Evolutionary conservation across 2,113 vertebrate species (phyloP), one percentile per base, ranked within the genome.

Genomic region (Sylvicapra grimmia): DNA sequence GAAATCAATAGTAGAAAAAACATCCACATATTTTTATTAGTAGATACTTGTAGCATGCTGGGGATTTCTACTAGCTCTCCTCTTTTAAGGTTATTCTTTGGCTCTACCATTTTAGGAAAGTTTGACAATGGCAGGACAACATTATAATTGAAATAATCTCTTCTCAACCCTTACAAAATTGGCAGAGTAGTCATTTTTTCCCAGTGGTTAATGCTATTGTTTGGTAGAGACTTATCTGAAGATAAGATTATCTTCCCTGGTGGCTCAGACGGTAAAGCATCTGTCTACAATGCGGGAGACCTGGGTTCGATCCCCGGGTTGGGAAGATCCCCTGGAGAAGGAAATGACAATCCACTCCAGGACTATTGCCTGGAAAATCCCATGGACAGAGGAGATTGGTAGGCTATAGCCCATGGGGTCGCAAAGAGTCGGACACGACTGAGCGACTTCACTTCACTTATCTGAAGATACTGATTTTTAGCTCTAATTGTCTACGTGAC

Each of bases 161-260:
- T 56, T 96, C 88, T 82, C 25, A 29, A 84, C 7, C 11, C 84
- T 31, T 86, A 51, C 96, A 47, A 96, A 95, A 25, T 68, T 97
- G 61, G 11, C 85, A 93, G 29, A 14, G 89, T 93, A 25, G 11
- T 90, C 33, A 58, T 97, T 97, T 95, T 98, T 87, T n/a, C n/a
- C 31, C 44, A 87, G 84, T 86, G 44, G 7, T n/a, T 89, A 58
- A 79, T 94, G 47, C 29, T 72, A 31, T 87, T n/a, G 80, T 47
- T 96, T 89, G 27, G 1, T 68, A 80, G n/a, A 61, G 2, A 1
- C 11, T 89, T 85, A 54, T 82, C 40, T 65, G 72, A 91, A 88
- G 19, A 47, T 56, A 86, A 44, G 44, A 44, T 44, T 5, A 44
- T 44, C 44, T 44, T 44, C 44, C 44, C 44, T 44, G 44, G 44